phyloP scores from a whole-genome alignment of 2,888 invertebrate genomes.

The Ophion costatus region DNA sequence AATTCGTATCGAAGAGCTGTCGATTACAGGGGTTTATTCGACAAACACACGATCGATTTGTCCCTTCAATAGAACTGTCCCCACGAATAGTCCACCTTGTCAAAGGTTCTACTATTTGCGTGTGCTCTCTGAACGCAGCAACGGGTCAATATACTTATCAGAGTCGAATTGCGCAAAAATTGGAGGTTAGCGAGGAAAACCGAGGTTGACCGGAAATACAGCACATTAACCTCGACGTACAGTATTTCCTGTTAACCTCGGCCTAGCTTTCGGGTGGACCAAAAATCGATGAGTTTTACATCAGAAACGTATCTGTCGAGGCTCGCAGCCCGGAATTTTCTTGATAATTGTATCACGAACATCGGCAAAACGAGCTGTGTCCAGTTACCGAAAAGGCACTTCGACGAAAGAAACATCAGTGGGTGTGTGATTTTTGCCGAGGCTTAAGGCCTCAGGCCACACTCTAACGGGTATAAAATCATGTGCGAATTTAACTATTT shows the following conservation, averaged over 20 bases:
- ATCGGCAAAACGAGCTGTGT: conserved; percentile 5
- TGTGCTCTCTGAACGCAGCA: neutral
- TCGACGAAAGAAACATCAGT: conserved; percentile 3
- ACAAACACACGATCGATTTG: conserved; percentile 40
- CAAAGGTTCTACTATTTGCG: conserved; percentile 14
- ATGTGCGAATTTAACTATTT: no score
- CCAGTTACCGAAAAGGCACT: conserved; percentile 9
- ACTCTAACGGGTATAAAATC: no score
- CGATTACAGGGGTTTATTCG: conserved; percentile 8
- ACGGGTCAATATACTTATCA: conserved; percentile 41
- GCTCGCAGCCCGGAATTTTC: neutral
- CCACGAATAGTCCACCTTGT: neutral
- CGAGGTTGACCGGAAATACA: neutral
- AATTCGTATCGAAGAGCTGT: neutral
- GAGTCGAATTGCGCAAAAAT: conserved; percentile 19
- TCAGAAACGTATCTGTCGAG: neutral
- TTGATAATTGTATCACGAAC: conserved; percentile 11
- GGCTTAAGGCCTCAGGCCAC: no score
- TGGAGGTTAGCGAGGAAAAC: conserved; percentile 14
- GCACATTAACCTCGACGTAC: neutral
- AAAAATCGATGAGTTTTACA: neutral
- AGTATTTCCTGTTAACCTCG: neutral
- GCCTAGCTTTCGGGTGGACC: neutral
- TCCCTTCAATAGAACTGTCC: neutral
- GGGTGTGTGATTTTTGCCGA: no score